Evolutionary conservation across 2,113 vertebrate genomes (phyloP), one percentile per base, ranked within the genome.

Genomic region (Lontra canadensis): DNA sequence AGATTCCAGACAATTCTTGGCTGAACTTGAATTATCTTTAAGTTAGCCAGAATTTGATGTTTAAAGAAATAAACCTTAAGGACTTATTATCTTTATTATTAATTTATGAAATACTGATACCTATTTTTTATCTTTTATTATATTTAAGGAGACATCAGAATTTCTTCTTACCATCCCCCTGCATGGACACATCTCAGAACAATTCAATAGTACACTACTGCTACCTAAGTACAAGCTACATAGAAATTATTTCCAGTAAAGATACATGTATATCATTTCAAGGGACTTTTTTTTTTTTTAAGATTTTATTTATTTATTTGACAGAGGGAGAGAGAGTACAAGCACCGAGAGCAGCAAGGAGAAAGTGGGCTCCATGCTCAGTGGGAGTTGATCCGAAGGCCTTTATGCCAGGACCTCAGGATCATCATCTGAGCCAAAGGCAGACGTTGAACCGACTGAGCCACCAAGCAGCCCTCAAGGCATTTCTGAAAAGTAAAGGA

Each of bases 71-170:
- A 84, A 94, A 95, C 20, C 88, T 88, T 55, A 79, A 78, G 36
- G 10, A 88, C 23, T 81, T 5, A 55, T 93, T 86, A 78, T 67
- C 61, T 94, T 88, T 57, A 94, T 92, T 12, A 92, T 57, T 82
- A 92, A 90, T 39, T 87, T 83, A 67, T n/a, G 15, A 94, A 86
- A 94, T 31, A 76, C 4, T 76, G 21, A 63, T 25, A 69, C 10
- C 15, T 71, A 67, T 65, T 94, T 94, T 90, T 94, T 85, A 84
- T 23, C 55, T 94, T 90, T 61, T 52, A 88, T 79, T 71, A 96
- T 67, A 74, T 67, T 91, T 96, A 78, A 94, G n/a, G 47, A 90
- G 29, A 83, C 63, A 3, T 89, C 71, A 87, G 84, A 97, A 97
- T 94, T 69, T 21, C 82, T 87, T 85, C 36, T 76, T 79, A 82